These are phyloP conservation scores for Leptosomus discolor DNA, from an alignment of 2,113 vertebrate genomes.

Conservation along the genomic window DNA sequence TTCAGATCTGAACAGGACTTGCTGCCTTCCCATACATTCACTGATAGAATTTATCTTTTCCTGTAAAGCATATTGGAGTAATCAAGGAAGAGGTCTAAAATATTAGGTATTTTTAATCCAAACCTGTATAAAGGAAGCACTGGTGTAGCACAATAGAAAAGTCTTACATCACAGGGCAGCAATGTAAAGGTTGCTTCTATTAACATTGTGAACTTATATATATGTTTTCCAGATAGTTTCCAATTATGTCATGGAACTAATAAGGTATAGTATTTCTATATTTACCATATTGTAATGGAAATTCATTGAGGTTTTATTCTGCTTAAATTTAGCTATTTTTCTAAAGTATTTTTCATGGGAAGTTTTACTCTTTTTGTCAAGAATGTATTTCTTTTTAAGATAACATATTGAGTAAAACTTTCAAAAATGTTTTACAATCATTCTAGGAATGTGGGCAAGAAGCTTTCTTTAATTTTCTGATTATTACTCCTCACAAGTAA, in stretches of 20 bases:
- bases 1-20: neutral
- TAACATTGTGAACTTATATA: neutral
- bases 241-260: neutral
- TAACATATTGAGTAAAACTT: neutral
- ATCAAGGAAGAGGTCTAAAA: neutral
- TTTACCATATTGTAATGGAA: neutral
- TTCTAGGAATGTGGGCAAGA: neutral
- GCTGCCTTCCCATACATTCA: neutral
- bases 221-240: neutral
- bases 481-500: neutral
- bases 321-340: neutral
- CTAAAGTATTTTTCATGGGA: neutral
- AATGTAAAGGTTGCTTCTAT: neutral
- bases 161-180: neutral
- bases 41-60: slow-evolving; percentile 4
- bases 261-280: neutral
- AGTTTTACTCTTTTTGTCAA: neutral
- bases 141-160: neutral
- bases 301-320: neutral
- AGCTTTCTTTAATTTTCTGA: neutral
- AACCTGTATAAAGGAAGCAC: neutral
- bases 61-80: neutral
- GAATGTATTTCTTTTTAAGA: neutral
- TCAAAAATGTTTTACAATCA: neutral
- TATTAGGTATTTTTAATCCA: neutral